Evolutionary conservation across 1,140 invertebrate genomes (phyloP).

Genomic region (Calephelis virginiensis): DNA sequence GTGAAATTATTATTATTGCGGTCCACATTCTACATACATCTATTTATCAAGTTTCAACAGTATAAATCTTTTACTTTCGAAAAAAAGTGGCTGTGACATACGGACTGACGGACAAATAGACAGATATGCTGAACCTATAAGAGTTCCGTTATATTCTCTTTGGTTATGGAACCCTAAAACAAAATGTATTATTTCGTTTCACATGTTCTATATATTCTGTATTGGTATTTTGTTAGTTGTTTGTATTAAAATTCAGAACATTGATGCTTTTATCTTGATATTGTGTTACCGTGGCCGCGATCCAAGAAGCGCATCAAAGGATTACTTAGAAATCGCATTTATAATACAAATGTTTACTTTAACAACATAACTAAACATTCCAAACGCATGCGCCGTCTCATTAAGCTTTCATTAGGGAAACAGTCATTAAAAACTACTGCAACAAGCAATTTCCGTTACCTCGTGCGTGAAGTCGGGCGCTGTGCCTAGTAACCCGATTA

Average conservation of each 20-base stretch:
- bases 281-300: conserved; percentile 6
- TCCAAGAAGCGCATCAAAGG: conserved; percentile 13
- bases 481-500: conserved; percentile 11
- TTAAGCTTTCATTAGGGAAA: conserved; percentile 15
- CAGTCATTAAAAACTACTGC: conserved; percentile 6
- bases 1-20: too few species aligned
- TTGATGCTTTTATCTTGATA: conserved; percentile 9
- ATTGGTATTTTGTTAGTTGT: neutral
- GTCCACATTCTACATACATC: too few species aligned
- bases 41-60: too few species aligned
- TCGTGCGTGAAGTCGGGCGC: conserved; percentile 1
- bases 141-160: too few species aligned
- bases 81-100: too few species aligned
- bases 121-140: too few species aligned
- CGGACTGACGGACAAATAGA: too few species aligned
- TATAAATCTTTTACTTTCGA: too few species aligned
- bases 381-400: conserved; percentile 8
- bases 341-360: conserved; percentile 14
- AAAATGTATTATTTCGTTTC: too few species aligned
- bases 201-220: too few species aligned
- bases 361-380: conserved; percentile 14
- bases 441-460: conserved; percentile 7
- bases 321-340: conserved; percentile 9
- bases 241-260: neutral
- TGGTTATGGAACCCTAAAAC: too few species aligned